These are phyloP conservation scores for Odocoileus virginianus DNA, from an alignment of 2,113 vertebrate genomes.

Conservation along the genomic window DNA sequence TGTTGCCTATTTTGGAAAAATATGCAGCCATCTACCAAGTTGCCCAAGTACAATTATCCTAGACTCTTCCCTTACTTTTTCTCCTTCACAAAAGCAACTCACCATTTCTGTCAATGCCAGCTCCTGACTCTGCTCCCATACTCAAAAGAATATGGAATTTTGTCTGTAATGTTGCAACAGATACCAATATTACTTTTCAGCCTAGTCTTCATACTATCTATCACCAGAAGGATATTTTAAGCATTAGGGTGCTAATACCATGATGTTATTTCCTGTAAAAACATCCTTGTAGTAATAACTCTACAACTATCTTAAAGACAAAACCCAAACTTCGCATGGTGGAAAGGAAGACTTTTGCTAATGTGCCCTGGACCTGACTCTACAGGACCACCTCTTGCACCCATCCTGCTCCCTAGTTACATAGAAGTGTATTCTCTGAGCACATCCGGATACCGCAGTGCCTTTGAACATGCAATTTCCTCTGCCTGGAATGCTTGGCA, in stretches of 20 bases:
- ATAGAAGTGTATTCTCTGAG: neutral
- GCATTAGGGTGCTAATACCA: neutral
- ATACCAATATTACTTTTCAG: neutral
- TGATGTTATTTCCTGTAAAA: neutral
- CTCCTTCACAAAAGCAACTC: neutral
- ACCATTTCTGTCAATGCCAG: neutral
- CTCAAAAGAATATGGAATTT: neutral
- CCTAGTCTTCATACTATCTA: neutral
- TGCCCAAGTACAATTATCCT: neutral
- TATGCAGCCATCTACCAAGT: neutral
- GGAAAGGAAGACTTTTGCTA: neutral
- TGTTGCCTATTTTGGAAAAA: neutral
- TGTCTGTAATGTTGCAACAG: neutral
- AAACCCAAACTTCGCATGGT: neutral
- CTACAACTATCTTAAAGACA: neutral
- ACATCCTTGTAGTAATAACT: neutral
- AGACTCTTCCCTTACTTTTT: neutral
- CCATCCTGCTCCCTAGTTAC: neutral
- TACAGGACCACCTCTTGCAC: neutral
- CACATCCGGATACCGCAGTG: no score
- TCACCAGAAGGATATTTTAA: neutral
- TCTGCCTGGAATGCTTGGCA: neutral
- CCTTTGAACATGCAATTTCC: neutral
- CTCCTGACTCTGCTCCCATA: neutral
- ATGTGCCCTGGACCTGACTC: fast-evolving